These are phyloP conservation scores for Ginglymostoma cirratum DNA, from an alignment of 2,113 vertebrate genomes.

Conservation along the genomic window DNA sequence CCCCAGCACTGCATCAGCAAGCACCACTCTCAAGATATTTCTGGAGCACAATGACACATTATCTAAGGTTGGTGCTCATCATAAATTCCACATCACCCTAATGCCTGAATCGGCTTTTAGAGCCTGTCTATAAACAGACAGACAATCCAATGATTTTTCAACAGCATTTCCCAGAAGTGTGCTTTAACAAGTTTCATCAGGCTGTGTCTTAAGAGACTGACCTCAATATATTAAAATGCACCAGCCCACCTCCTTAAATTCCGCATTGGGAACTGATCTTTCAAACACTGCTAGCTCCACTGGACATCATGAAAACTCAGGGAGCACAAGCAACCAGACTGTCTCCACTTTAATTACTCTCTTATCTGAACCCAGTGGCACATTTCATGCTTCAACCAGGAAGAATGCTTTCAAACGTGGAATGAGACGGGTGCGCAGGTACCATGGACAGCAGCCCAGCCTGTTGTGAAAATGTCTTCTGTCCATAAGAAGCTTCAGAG, in stretches of 20 bases:
- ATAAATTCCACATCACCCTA: neutral
- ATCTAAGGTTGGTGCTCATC: neutral
- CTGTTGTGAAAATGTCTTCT: neutral
- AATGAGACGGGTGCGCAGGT: neutral
- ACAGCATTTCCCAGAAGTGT: neutral
- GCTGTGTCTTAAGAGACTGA: neutral
- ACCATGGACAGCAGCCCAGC: neutral
- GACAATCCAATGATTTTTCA: neutral
- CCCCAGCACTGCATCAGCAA: neutral
- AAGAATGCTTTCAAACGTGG: neutral
- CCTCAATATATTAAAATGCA: neutral
- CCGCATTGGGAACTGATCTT: neutral
- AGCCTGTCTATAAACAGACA: neutral
- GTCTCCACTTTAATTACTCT: too few species aligned
- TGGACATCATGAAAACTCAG: neutral
- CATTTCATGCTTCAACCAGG: neutral
- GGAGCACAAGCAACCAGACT: neutral
- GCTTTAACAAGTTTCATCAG: neutral
- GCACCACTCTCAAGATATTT: neutral
- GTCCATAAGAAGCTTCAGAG: neutral
- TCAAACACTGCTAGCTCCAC: neutral
- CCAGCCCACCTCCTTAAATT: neutral
- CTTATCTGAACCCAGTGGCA: neutral
- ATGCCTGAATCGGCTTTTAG: neutral
- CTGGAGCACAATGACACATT: neutral